Evolutionary conservation across 2,113 vertebrate genomes (phyloP).

Genomic region (Gymnocephalus cernua): DNA sequence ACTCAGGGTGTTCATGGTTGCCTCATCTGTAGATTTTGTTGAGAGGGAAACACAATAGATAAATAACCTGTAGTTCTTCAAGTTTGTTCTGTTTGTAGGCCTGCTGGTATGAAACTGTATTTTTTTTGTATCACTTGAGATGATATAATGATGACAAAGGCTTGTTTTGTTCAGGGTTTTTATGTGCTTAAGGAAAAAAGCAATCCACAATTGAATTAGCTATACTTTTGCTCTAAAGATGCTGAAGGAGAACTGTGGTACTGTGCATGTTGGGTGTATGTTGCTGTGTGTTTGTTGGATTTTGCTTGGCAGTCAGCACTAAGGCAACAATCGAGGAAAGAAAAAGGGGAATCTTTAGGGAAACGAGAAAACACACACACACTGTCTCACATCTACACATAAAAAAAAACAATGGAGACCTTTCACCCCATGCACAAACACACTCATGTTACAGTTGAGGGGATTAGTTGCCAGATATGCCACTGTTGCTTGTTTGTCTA

Average conservation of each 20-base stretch:
- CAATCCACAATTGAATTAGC: background rate
- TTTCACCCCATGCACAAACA: conserved; percentile 13
- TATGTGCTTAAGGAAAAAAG: conserved; percentile 1
- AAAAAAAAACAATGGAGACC: background rate
- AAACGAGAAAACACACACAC: conserved; percentile 31
- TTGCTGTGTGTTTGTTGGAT: conserved; percentile 38
- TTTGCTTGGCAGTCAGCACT: conserved; percentile 76
- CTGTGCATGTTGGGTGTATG: conserved; percentile 2
- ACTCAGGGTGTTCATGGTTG: conserved; percentile 39
- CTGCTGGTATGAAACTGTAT: background rate
- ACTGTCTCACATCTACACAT: conserved; percentile 11
- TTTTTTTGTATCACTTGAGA: background rate
- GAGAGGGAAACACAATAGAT: background rate
- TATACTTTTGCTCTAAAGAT: background rate
- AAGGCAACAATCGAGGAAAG: conserved; percentile 60
- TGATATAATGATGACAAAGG: background rate
- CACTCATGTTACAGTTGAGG: conserved; percentile 16
- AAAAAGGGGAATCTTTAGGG: conserved; percentile 14
- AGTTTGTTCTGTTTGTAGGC: background rate
- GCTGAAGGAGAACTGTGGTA: conserved; percentile 6
- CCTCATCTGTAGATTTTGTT: conserved; percentile 19
- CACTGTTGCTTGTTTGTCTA: conserved; percentile 14
- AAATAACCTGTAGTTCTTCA: conserved; percentile 15
- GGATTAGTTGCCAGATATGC: conserved; percentile 39
- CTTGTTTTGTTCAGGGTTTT: conserved; percentile 10